Base-by-base conservation (phyloP, 2,113 vertebrate genomes). In the Cygnus buccinator region DNA sequence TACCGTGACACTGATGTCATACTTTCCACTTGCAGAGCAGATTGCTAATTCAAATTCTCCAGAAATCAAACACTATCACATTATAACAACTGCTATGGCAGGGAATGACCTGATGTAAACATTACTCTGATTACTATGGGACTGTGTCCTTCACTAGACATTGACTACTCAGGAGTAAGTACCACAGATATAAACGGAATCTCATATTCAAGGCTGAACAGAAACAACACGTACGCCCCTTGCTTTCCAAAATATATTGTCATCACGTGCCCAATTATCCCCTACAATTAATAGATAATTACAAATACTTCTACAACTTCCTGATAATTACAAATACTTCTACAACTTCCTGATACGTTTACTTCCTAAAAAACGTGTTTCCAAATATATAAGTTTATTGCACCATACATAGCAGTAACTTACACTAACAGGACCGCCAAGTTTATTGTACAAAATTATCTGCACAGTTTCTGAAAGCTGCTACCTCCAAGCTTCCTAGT, bases 61-160 rank as follows among this genome's bases (percentile, higher is more conserved):
- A 52, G 68, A 86, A 93, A 77, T 33, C 52, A 68, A 95, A 68
- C 1, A 0, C 10, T 20, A 28, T 7, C 44, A 73, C 41, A 43
- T 4, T 0, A 0, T 41, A 77, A 55, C 2, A 33, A 46, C 21
- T 37, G 35, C 33, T 44, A 15, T 0, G 3, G 37, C 0, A 67
- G 29, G 50, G 41, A 76, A 55, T 3, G 25, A 46, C 0, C 0
- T 12, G 50, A n/a, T 67, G 44, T 44, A 84, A 89, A 84, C 39
- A 8, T 8, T 37, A 8, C 8, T 25, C 5, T 71, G 50, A 13
- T 17, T 41, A 20, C 4, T 31, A 13, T 0, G 6, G 55, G 39
- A 23, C 52, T 11, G 22, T 0, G 3, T 59, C 62, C 43, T 48
- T 72, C 4, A 35, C 16, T 39, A 17, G 35, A 44, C 58, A 3